Conservation (phyloP, 1,140 invertebrate genomes). For the Caenorhabditis briggsae region DNA sequence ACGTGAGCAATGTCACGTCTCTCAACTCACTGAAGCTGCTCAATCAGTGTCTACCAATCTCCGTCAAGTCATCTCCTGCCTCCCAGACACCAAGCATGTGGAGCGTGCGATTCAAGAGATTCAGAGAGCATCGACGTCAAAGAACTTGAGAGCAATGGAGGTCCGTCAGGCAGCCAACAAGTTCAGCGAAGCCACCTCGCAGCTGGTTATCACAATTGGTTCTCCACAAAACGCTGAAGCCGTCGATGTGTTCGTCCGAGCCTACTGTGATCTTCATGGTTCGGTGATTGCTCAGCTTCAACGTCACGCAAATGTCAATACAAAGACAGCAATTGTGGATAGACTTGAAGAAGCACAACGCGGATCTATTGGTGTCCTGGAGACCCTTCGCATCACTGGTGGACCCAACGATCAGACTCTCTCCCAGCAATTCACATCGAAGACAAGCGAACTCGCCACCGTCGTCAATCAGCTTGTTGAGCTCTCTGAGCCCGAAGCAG, state of each 20-base stretch:
- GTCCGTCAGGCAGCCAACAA: constrained; percentile 86
- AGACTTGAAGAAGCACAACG: constrained; percentile 82
- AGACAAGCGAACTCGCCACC: not conserved
- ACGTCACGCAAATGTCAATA: constrained; percentile 59
- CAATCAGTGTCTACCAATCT: constrained; percentile 66
- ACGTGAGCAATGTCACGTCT: constrained; percentile 80
- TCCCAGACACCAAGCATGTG: constrained; percentile 72
- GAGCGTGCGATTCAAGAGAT: constrained; percentile 72
- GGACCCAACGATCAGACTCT: constrained; percentile 71
- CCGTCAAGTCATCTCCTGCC: constrained; percentile 69
- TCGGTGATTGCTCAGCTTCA: constrained; percentile 66
- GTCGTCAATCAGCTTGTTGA: constrained; percentile 71
- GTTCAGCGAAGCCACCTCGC: constrained; percentile 86
- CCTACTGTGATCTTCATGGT: constrained; percentile 72
- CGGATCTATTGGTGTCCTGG: constrained; percentile 89
- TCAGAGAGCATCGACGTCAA: constrained; percentile 54
- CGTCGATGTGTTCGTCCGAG: constrained; percentile 83
- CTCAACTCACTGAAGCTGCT: constrained; percentile 70
- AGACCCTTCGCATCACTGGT: constrained; percentile 88
- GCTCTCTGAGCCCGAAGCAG: constrained; percentile 40
- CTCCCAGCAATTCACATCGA: constrained; percentile 1
- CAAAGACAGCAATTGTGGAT: constrained; percentile 37
- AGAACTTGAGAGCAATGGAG: constrained; percentile 80
- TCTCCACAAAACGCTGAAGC: constrained; percentile 83
- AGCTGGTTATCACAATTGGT: constrained; percentile 83